Evolutionary conservation across 30 jellyfish, hydroid and myxozoan species (phyloP), one percentile per base, ranked within the genome.

Genomic region (Aurelia sp.): DNA sequence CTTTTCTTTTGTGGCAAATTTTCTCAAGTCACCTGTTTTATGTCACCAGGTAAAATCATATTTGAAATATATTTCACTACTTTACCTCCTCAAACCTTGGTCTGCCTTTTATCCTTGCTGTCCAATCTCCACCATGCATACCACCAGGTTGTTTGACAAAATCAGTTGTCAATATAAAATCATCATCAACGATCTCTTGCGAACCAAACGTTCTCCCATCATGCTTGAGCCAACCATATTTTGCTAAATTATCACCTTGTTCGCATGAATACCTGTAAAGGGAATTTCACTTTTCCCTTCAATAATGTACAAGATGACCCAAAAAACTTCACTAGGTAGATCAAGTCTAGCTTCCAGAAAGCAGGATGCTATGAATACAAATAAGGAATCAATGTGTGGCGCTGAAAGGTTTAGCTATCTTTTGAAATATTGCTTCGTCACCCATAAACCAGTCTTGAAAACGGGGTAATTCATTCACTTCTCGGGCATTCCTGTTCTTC

Each of bases 91-190:
- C 74, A 72, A 60, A 62, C 59, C 93, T 79, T 64, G 90, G 90
- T 66, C 67, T 76, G 57, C 98, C 98, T 48, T 62, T 72, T 1
- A 93, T 74, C 22, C 95, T 87, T 1, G 97, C 97, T 5, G 97
- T 88, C 98, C 98, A 93, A 37, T 93, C 98, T 10, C 98, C 98
- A 30, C 98, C 98, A 84, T 93, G 96, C 31, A 61, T 47, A 3
- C 97, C 98, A 37, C 97, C 97, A 72, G 74, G 89, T 72, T 74
- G 81, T 67, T 93, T 93, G 12, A 93, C 81, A 84, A 82, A 93
- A 41, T 93, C 96, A 66, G 98, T 93, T 33, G 93, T 88, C 79
- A 93, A 74, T 53, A 88, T 79, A 62, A 82, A 88, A 71, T 93
- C 97, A 40, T 89, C 97, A 82, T 93, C 98, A 22, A 93, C 96